phyloP scores from a whole-genome alignment of 2,113 vertebrate species.

The Manacus vitellinus region DNA sequence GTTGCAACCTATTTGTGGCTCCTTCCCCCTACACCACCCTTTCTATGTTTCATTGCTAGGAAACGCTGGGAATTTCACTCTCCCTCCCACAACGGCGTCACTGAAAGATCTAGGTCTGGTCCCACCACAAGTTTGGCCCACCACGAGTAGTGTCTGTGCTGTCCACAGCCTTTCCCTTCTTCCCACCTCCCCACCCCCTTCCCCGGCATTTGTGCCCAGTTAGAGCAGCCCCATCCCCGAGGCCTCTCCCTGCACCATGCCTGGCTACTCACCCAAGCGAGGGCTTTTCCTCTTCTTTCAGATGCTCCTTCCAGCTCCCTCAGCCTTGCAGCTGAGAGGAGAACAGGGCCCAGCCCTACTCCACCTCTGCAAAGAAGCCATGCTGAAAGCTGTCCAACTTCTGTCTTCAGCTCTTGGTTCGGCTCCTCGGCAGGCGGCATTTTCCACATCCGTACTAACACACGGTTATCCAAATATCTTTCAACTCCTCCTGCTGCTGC shows the following conservation, averaged over 20 bases:
- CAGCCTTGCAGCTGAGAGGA: background rate
- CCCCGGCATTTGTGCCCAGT: rapidly evolving
- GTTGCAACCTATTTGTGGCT: background rate
- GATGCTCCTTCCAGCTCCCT: background rate
- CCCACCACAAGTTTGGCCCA: background rate
- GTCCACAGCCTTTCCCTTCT: background rate
- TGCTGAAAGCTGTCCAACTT: background rate
- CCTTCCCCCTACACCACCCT: background rate
- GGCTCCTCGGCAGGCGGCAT: background rate
- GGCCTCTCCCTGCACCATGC: rapidly evolving
- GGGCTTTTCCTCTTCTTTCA: background rate
- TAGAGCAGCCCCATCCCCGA: rapidly evolving
- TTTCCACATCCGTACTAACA: background rate
- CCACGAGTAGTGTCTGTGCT: background rate
- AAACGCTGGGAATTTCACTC: background rate
- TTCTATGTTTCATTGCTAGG: background rate
- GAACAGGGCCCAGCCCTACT: background rate
- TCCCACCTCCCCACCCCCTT: background rate
- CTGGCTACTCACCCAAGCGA: rapidly evolving
- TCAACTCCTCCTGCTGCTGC: background rate
- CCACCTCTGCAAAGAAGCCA: background rate
- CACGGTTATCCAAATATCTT: background rate
- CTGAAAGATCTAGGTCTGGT: background rate
- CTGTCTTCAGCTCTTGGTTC: background rate
- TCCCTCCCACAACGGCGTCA: background rate